A percentile compares a stretch with the other conserved stretches of the same genome.
Conservation (phyloP, 2,888 invertebrate species). For the Cryptophagus acutangulus region DNA sequence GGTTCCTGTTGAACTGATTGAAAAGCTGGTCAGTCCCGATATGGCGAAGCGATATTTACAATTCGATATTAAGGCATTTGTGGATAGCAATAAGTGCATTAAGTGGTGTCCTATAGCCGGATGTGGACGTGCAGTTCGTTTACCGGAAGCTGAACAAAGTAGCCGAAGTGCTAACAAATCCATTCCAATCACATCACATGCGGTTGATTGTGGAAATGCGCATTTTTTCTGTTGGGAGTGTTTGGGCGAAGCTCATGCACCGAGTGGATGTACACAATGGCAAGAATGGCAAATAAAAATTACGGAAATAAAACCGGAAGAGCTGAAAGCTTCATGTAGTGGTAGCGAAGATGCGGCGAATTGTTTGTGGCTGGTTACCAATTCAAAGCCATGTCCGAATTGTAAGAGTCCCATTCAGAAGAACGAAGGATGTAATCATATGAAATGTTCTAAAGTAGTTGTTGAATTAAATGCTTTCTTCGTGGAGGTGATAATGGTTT, state of each 20-base stretch:
- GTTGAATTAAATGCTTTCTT: neutral
- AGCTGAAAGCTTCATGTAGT: constrained; percentile 50
- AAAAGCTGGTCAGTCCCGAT: constrained; percentile 60
- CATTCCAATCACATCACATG: constrained; percentile 51
- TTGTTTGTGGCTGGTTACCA: constrained; percentile 64
- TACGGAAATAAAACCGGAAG: constrained; percentile 60
- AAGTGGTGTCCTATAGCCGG: constrained; percentile 68
- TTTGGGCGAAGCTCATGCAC: constrained; percentile 60
- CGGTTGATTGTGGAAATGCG: constrained; percentile 66
- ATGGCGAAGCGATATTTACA: constrained; percentile 62
- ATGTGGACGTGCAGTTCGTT: constrained; percentile 60
- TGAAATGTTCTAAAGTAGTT: constrained; percentile 64
- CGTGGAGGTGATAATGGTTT: constrained; percentile 2
- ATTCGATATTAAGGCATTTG: constrained; percentile 69
- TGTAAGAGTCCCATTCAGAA: constrained; percentile 68
- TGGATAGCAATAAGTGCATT: constrained; percentile 63
- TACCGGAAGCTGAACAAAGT: constrained; percentile 54
- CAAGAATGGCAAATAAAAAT: constrained; percentile 55
- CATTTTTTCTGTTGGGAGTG: constrained; percentile 67
- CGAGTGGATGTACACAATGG: constrained; percentile 62
- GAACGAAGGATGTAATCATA: constrained; percentile 68
- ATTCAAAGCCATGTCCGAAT: constrained; percentile 66
- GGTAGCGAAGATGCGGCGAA: constrained; percentile 60
- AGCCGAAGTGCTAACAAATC: constrained; percentile 27
- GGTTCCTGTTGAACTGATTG: constrained; percentile 62